phyloP scores from a whole-genome alignment of 2,888 invertebrate species.

The Drosophila prostipennis region DNA sequence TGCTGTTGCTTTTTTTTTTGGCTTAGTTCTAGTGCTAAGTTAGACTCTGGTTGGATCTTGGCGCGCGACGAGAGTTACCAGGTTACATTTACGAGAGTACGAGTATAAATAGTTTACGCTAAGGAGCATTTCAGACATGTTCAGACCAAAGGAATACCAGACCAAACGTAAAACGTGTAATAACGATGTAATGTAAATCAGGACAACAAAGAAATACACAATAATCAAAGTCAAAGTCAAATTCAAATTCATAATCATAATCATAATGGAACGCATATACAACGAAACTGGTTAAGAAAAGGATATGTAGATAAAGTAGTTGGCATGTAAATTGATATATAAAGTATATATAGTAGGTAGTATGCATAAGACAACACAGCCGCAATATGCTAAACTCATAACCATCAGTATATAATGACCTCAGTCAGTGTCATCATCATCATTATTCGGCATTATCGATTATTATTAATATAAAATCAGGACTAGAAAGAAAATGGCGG shows the following conservation, averaged over 20 bases:
- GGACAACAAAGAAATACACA: conserved; percentile 52
- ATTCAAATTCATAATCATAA: conserved; percentile 18
- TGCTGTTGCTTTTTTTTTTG: conserved; percentile 18
- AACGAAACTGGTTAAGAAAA: conserved; percentile 66
- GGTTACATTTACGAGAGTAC: conserved; percentile 52
- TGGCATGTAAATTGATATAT: conserved; percentile 57
- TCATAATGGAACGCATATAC: conserved; percentile 70
- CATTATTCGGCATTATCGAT: conserved; percentile 41
- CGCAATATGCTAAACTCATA: conserved; percentile 79
- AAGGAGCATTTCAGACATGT: conserved; percentile 76
- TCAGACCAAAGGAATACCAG: conserved; percentile 76
- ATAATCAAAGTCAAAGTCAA: conserved; percentile 30
- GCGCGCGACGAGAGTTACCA: conserved; percentile 66
- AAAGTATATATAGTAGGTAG: conserved; percentile 57
- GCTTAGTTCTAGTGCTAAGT: conserved; percentile 73
- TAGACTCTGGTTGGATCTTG: conserved; percentile 55
- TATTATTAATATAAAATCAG: conserved; percentile 54
- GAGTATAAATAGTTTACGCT: conserved; percentile 71
- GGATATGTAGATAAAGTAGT: conserved; percentile 51
- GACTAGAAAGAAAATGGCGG: conserved; percentile 65
- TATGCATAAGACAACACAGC: conserved; percentile 80
- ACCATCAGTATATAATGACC: conserved; percentile 58
- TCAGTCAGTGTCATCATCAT: conserved; percentile 49
- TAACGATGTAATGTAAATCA: conserved; percentile 50
- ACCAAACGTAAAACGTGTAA: conserved; percentile 59